A percentile compares a stretch with the other conserved stretches of the same genome.
These are phyloP conservation scores for Emberiza fucata DNA, from an alignment of 2,113 vertebrate species.

Conservation along the genomic window DNA sequence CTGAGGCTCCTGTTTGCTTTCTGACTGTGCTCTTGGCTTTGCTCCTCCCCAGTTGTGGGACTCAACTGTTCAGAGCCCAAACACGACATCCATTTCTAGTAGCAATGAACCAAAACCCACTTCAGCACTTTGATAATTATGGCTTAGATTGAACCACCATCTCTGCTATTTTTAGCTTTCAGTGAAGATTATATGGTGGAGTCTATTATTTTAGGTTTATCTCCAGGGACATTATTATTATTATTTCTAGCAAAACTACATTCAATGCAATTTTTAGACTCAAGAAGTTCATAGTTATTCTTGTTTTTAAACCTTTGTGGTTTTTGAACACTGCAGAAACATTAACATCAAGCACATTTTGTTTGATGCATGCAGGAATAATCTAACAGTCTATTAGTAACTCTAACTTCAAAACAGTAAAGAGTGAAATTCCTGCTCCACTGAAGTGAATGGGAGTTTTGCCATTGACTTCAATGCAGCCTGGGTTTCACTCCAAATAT, in stretches of 20 bases:
- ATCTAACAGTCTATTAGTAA: constrained; percentile 49
- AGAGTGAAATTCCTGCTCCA: constrained; percentile 36
- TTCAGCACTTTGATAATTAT: constrained; percentile 43
- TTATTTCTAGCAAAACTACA: constrained; percentile 58
- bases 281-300: neutral
- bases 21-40: constrained; percentile 28
- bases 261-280: constrained; percentile 4
- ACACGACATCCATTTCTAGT: constrained; percentile 10
- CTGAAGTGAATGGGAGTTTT: constrained; percentile 45
- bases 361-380: constrained; percentile 23
- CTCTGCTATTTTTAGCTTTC: constrained; percentile 69
- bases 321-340: constrained; percentile 11
- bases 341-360: neutral
- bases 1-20: constrained; percentile 29
- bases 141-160: constrained; percentile 53
- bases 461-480: constrained; percentile 36
- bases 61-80: constrained; percentile 37
- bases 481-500: constrained; percentile 38
- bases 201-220: constrained; percentile 69
- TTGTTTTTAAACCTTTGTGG: constrained; percentile 20
- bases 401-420: constrained; percentile 55
- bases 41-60: neutral
- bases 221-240: constrained; percentile 64
- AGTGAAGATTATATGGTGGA: constrained; percentile 50
- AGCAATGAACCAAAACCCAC: constrained; percentile 32